Conservation (phyloP, 2,113 vertebrate genomes). For the Ginglymostoma cirratum region DNA sequence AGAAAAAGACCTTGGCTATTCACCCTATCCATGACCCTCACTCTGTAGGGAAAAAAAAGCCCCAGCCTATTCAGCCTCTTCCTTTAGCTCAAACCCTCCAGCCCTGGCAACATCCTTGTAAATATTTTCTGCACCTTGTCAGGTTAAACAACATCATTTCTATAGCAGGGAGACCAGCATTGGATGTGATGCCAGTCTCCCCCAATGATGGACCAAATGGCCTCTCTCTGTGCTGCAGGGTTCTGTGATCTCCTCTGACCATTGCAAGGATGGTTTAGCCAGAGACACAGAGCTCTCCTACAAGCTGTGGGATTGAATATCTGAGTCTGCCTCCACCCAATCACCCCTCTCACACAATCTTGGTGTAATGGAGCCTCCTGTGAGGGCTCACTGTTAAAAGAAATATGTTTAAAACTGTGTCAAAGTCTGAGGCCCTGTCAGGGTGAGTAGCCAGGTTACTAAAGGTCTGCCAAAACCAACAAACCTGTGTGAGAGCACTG, state of each 20-base stretch:
- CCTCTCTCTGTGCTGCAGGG: neutral
- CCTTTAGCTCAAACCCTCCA: too few relatives aligned
- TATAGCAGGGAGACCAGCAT: too few relatives aligned
- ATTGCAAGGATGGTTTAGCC: neutral
- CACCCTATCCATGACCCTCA: too few relatives aligned
- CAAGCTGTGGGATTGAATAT: neutral
- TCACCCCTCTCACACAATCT: neutral
- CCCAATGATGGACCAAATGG: neutral
- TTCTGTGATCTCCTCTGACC: neutral
- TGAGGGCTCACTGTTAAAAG: neutral
- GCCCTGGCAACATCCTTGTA: too few relatives aligned
- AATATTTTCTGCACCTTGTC: too few relatives aligned
- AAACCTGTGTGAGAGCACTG: conserved; percentile 78
- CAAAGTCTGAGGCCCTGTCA: neutral
- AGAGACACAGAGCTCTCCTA: neutral
- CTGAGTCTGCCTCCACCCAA: neutral
- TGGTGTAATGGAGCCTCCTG: rapidly evolving
- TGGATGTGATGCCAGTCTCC: too few relatives aligned
- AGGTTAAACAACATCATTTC: too few relatives aligned
- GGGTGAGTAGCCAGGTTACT: too few relatives aligned
- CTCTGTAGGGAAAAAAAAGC: too few relatives aligned
- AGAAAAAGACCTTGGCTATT: too few relatives aligned
- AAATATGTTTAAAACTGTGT: neutral
- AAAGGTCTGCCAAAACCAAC: conserved; percentile 15
- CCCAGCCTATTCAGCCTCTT: too few relatives aligned